phyloP scores from a whole-genome alignment of 2,113 vertebrate species.

The Tragelaphus imberbis region DNA sequence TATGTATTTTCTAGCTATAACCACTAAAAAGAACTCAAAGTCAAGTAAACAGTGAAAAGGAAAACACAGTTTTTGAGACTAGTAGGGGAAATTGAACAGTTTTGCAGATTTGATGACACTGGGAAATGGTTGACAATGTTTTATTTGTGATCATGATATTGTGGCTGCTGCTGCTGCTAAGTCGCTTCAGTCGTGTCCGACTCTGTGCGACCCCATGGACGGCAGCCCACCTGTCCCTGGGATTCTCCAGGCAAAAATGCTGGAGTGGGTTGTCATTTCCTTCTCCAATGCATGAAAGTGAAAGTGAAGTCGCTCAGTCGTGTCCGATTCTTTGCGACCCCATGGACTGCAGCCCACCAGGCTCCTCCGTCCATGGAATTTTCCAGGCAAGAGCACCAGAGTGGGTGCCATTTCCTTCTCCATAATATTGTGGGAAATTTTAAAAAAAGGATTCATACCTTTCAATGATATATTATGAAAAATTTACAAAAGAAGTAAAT shows the following conservation, averaged over 20 bases:
- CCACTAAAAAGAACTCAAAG: background rate
- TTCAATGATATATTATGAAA: background rate
- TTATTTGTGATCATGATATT: background rate
- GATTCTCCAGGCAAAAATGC: background rate
- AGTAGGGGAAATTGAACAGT: background rate
- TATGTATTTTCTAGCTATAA: background rate
- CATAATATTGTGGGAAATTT: background rate
- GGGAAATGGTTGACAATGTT: background rate
- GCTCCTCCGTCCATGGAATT: background rate
- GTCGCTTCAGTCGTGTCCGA: no score
- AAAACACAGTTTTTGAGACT: background rate
- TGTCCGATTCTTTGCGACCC: accelerated
- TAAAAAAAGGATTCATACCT: background rate
- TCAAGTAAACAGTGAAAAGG: background rate
- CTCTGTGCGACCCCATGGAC: no score
- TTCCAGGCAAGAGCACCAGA: background rate
- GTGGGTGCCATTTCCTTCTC: background rate
- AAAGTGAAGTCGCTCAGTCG: background rate
- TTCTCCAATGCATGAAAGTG: background rate
- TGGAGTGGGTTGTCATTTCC: background rate
- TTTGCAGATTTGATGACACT: background rate
- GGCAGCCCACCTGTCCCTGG: background rate
- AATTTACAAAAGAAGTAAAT: background rate
- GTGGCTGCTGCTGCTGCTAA: no score
- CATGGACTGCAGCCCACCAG: background rate